A percentile compares a stretch with the other conserved stretches of the same genome.
phyloP scores from a whole-genome alignment of 2,888 invertebrate genomes.

The Pyrgus malvae region DNA sequence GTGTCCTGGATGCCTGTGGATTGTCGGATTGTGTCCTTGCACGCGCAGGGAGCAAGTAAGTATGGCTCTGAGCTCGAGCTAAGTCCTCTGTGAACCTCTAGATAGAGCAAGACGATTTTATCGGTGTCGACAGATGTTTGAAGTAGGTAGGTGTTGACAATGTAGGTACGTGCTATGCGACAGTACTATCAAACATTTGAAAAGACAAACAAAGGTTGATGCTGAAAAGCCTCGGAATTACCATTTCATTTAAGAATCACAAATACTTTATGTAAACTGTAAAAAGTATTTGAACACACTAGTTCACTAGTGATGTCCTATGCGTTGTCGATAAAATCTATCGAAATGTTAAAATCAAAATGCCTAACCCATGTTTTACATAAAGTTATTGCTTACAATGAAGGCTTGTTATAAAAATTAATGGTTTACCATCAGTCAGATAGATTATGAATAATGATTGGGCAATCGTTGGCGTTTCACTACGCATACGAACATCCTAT shows the following conservation, averaged over 20 bases:
- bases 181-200: background rate
- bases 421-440: slow-evolving; percentile 21
- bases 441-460: slow-evolving; percentile 25
- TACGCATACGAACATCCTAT: slow-evolving; percentile 11
- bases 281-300: no score
- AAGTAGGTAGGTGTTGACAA: slow-evolving; percentile 5
- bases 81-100: background rate
- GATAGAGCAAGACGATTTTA: background rate
- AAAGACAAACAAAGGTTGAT: background rate
- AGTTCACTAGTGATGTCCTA: slow-evolving; percentile 21
- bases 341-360: background rate
- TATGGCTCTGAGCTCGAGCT: slow-evolving; percentile 6
- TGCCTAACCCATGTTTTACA: slow-evolving; percentile 11
- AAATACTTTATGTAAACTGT: no score
- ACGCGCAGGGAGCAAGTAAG: slow-evolving; percentile 8
- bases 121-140: slow-evolving; percentile 3
- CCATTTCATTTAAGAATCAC: no score
- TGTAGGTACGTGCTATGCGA: background rate
- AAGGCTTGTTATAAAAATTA: slow-evolving; percentile 27
- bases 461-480: slow-evolving; percentile 13
- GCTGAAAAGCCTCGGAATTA: background rate
- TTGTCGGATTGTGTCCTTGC: slow-evolving; percentile 10
- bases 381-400: slow-evolving; percentile 10
- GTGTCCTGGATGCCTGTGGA: slow-evolving; percentile 16
- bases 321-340: slow-evolving; percentile 15